Conservation (phyloP, 2,113 vertebrate species). For the Sylvia atricapilla region DNA sequence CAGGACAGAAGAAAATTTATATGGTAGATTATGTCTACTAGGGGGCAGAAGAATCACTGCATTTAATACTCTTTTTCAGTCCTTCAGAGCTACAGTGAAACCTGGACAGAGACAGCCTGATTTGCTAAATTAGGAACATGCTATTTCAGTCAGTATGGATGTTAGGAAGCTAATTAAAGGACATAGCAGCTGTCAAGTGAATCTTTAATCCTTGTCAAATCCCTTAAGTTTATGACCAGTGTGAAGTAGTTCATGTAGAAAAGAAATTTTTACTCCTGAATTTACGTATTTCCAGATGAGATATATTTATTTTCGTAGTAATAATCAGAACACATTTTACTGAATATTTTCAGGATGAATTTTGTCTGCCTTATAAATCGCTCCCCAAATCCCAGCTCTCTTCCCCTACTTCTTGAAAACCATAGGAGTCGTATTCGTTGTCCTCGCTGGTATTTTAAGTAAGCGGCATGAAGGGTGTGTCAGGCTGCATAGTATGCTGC, state of each 20-base stretch:
- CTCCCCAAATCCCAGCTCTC: not conserved
- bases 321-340: not conserved
- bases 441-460: not conserved
- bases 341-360: not conserved
- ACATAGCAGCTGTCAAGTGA: conserved; percentile 21
- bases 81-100: not conserved
- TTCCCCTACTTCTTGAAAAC: not conserved
- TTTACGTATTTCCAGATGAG: not conserved
- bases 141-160: not conserved
- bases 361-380: not conserved
- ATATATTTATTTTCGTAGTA: not conserved
- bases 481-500: not conserved
- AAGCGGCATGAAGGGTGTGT: not conserved
- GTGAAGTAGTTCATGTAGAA: not conserved
- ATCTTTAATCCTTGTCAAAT: conserved; percentile 34
- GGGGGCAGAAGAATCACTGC: not conserved
- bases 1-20: not conserved
- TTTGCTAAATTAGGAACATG: not conserved
- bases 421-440: not conserved
- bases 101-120: not conserved
- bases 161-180: conserved; percentile 50
- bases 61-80: not conserved
- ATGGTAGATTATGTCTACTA: not conserved
- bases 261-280: not conserved
- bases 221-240: not conserved